Base-by-base conservation (phyloP, 2,888 invertebrate genomes). In the Cryptocephalus primarius region DNA sequence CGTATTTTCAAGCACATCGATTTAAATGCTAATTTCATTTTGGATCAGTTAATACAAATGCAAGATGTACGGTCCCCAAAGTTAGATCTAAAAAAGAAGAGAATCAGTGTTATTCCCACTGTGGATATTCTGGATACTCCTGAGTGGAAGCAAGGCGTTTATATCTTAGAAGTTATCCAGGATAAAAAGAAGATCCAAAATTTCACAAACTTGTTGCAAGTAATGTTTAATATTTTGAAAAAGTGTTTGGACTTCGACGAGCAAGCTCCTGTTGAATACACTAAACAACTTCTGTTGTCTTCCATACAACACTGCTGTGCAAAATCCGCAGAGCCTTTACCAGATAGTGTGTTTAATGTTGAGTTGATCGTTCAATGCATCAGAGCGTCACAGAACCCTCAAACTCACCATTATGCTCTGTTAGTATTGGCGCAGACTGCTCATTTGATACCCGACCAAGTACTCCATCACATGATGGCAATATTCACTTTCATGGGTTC, bases 401-500 rank as follows among this genome's bases (percentile, higher is more conserved):
- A 95, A 70, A 94, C 95, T 0, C 95, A 97, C 63, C 88, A 95
- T 60, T 91, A 94, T 60, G 92, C 95, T 0, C 72, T 97, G 45
- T 75, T 92, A 32, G 75, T 96, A 1, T 73, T 97, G 1, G 82
- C 88, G 0, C 79, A 85, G 47, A 83, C 86, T 10, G 89, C 92
- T 0, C 75, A 76, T 32, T 75, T 89, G 61, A 75, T 87, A 47
- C 92, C 92, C 0, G 80, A 84, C 49, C 83, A 86, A 70, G 90
- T 97, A 0, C 72, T 96, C 11, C 87, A 91, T 63, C 91, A 95
- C 60, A 87, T 95, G 4, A 94, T 97, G 83, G 85, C 92, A 14
- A 89, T 99, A 57, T 99, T 99, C 66, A 95, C 96, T 0, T 99
- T 97, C 63, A 93, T 99, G 83, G 97, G 97, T 1, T 88, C 88